Base-by-base conservation (phyloP, 2,797 vertebrate species). In the Acanthurus lineatus region DNA sequence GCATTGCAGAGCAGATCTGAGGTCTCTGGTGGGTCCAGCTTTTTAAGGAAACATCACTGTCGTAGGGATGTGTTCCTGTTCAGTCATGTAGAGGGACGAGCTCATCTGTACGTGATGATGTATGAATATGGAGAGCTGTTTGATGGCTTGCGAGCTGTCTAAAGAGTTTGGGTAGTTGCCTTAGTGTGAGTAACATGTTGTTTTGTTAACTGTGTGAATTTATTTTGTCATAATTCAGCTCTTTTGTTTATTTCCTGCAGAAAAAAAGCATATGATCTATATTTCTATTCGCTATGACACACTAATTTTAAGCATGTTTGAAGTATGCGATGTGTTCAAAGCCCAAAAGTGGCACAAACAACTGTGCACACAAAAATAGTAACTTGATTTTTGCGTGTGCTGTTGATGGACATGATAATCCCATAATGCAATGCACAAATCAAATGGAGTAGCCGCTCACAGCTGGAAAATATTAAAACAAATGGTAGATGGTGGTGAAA, bases 391-490 rank as follows among this genome's bases (percentile, higher is more conserved):
- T 49, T 25, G 4, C 28, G 28, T 48, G 20, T 38, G 35, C 44
- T 22, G 52, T 51, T 72, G 67, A 75, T 56, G 44, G 66, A 49
- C 32, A 19, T 61, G 20, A 63, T 57, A 74, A 19, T 67, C 53
- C 74, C 25, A 60, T 16, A 74, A 70, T 71, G 61, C 73, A 56
- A 28, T 38, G 11, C 69, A 56, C 62, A 56, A 1, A 72, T 42
- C 8, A 42, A 42, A 42, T 42, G 59, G 22, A 42, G 56, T 16
- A 67, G 45, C 67, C 48, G 45, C 70, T 67, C 32, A 59, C 64
- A 73, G 70, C 52, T 82, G 45, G 67, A 73, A 58, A 67, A 45
- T 70, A 52, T 77, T 57, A 53, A 51, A 73, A 47, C 45, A 57
- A 56, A 60, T 53, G 71, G 6, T 67, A 16, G 53, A 59, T 52